These are phyloP conservation scores for Linurgus olivaceus DNA, from an alignment of 2,797 vertebrate species.

Conservation along the genomic window DNA sequence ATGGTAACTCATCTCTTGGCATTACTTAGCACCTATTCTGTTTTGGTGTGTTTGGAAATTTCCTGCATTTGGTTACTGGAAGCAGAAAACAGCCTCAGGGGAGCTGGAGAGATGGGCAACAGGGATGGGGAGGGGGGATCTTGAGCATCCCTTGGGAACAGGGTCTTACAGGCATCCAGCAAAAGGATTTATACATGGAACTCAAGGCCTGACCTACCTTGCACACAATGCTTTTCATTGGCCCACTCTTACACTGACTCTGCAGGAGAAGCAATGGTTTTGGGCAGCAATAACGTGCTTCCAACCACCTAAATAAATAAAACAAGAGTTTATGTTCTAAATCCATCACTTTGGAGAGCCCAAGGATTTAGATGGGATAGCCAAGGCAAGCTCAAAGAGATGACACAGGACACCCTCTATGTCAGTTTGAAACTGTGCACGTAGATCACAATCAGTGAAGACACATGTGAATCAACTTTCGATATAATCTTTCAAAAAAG, in stretches of 20 bases:
- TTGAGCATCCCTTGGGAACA: not conserved
- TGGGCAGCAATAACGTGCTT: not conserved
- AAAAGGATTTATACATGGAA: not conserved
- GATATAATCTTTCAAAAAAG: constrained; percentile 15
- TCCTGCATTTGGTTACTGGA: not conserved
- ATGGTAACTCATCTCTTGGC: not conserved
- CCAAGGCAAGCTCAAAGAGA: not conserved
- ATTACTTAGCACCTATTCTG: not conserved
- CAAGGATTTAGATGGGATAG: not conserved
- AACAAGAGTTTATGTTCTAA: not conserved
- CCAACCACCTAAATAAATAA: not conserved
- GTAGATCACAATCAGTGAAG: constrained; percentile 23
- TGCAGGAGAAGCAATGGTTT: not conserved
- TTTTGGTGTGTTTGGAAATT: not conserved
- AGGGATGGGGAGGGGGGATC: not conserved
- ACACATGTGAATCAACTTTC: not conserved
- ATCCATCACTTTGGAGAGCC: not conserved
- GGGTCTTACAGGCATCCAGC: not conserved
- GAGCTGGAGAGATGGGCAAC: accelerated
- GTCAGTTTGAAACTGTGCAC: not conserved
- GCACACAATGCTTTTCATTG: not conserved
- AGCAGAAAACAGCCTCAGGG: not conserved
- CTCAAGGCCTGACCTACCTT: not conserved
- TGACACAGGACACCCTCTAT: not conserved
- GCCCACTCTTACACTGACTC: not conserved